Percentiles rank a stretch among this genome's conserved stretches.
These are phyloP conservation scores for Drosophila ogumai DNA, from an alignment of 1,140 invertebrate species.

Conservation along the genomic window DNA sequence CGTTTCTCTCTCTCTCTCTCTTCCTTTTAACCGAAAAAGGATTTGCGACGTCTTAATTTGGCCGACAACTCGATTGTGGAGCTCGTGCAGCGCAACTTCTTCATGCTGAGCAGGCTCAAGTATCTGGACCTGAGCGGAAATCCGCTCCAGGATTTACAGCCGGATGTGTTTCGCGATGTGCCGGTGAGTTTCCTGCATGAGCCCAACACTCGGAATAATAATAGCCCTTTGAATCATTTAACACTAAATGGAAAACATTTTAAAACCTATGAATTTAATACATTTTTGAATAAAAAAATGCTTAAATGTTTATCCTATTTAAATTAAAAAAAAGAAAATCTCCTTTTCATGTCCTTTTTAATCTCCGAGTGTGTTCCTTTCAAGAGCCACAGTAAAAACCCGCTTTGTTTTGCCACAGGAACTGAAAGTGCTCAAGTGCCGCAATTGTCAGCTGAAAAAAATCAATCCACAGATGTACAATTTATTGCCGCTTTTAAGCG, in stretches of 20 bases:
- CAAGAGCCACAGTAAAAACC: conserved; percentile 18
- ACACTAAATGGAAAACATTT: too few relatives aligned
- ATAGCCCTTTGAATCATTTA: not conserved
- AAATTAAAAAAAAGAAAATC: not conserved
- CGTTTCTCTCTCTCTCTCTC: conserved; percentile 11
- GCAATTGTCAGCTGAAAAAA: conserved; percentile 88
- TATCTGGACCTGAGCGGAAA: conserved; percentile 91
- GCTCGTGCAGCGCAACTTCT: conserved; percentile 89
- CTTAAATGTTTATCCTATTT: not conserved
- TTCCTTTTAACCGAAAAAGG: conserved; percentile 39
- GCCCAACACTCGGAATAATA: conserved; percentile 19
- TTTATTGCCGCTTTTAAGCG: conserved; percentile 88
- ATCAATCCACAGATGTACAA: conserved; percentile 92
- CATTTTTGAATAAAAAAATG: not conserved
- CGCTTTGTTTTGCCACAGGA: conserved; percentile 85
- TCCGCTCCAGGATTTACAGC: conserved; percentile 88
- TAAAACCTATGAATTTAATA: not conserved
- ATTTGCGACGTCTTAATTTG: conserved; percentile 89
- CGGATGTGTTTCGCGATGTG: conserved; percentile 92
- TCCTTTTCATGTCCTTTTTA: not conserved
- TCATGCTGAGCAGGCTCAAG: conserved; percentile 88
- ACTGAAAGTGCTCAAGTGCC: conserved; percentile 89
- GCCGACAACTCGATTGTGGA: conserved; percentile 89
- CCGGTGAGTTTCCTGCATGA: conserved; percentile 84
- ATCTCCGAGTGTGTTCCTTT: not conserved